Evolutionary conservation across 2,113 vertebrate genomes (phyloP).

Genomic region (Pungitius pungitius): DNA sequence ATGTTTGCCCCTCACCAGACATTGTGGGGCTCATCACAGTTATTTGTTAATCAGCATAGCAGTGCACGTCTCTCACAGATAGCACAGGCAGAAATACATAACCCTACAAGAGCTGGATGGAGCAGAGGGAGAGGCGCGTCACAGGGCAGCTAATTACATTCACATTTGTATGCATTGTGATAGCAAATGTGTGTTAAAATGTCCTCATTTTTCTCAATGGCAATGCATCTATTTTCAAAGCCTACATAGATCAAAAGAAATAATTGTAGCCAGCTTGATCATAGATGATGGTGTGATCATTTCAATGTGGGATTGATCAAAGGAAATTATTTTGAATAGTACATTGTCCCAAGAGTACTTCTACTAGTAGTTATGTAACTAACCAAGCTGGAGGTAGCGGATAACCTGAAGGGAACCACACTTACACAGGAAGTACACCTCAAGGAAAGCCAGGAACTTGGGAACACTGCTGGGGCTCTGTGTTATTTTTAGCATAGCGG

Average conservation of each 20-base stretch:
- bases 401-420: background rate
- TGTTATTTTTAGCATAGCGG: background rate
- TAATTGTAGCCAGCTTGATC: constrained; percentile 51
- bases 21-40: constrained; percentile 59
- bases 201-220: constrained; percentile 80
- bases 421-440: background rate
- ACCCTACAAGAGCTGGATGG: constrained; percentile 61
- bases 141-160: constrained; percentile 84
- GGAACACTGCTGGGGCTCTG: background rate
- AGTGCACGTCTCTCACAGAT: constrained; percentile 77
- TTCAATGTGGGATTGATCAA: background rate
- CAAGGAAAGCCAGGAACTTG: background rate
- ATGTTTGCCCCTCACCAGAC: constrained; percentile 57
- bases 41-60: constrained; percentile 73
- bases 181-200: constrained; percentile 80
- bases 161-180: constrained; percentile 76
- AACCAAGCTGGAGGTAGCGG: background rate
- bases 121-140: constrained; percentile 69
- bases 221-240: constrained; percentile 83
- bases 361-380: no score
- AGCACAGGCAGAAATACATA: constrained; percentile 81
- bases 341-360: background rate
- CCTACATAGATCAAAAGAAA: constrained; percentile 81
- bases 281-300: constrained; percentile 11
- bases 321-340: constrained; percentile 3